Evolutionary conservation across 2,888 invertebrate species (phyloP), one percentile per base, ranked within the genome.

Genomic region (Spodoptera exigua): DNA sequence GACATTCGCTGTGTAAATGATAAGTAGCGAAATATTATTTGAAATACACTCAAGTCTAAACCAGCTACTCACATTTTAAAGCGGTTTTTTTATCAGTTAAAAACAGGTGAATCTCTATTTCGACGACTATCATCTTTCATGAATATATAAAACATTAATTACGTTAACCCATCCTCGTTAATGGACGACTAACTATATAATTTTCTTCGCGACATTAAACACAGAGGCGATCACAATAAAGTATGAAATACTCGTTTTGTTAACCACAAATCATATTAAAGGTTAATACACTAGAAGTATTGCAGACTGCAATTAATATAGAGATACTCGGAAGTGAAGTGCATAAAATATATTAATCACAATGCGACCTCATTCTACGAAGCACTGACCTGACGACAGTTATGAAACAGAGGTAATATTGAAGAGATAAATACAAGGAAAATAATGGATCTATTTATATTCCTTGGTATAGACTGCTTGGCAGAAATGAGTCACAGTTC

Each of bases 1-100:
- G 82, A 84, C 86, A 81, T 79, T 82, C 78, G 78, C 80, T 77
- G 80, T 78, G 78, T 76, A 79, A 79, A 79, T 81, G 78, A 82
- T 84, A 83, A 84, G 78, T 77, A 66, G 74, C 70, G 62, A 81
- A 81, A 80, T 81, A 80, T 79, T 76, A 70, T 78, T 70, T 61
- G 64, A 71, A 70, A 67, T 58, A 59, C 58, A 61, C 58, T 60
- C 46, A 46, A 47, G 55, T 61, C 51, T 51, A 51, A 43, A 61
- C 37, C 62, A 51, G 41, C 46, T 37, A 48, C 58, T 70, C 32
- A 32, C 34, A 44, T 37, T 37, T 51, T 47, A 34, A 41, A 57
- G 17, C 16, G 7, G 32, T 51, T 40, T 47, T 47, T 53, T 41
- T 58, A 1, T 32, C 4, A 16, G 5, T 5, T 5, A 21, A 21